These are phyloP conservation scores for Oncorhynchus masou DNA, from an alignment of 2,113 vertebrate species.

Conservation along the genomic window DNA sequence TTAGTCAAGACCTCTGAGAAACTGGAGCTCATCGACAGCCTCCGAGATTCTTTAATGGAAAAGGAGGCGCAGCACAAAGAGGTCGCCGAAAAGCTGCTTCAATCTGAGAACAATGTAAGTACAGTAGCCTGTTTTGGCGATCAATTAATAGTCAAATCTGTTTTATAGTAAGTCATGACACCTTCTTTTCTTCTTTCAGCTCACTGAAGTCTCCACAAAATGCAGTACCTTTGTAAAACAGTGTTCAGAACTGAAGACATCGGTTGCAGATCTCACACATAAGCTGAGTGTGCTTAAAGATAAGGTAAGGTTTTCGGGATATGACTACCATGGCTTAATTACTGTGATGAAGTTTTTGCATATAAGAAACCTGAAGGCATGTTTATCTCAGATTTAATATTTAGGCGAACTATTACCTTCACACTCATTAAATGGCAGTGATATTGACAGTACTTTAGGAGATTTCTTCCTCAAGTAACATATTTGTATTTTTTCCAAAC, in stretches of 20 bases:
- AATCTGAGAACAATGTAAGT: constrained; percentile 77
- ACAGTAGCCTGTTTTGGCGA: no score
- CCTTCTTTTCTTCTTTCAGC: constrained; percentile 60
- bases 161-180: not conserved
- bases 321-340: not conserved
- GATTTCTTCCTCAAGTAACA: not conserved
- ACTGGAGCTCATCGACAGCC: constrained; percentile 73
- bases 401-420: no score
- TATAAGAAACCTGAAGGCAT: no score
- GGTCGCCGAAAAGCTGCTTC: constrained; percentile 73
- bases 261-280: constrained; percentile 77
- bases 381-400: no score
- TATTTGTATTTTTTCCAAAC: constrained; percentile 34
- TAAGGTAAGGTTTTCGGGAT: constrained; percentile 71
- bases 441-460: not conserved
- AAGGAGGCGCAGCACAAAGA: constrained; percentile 76
- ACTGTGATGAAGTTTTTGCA: not conserved
- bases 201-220: constrained; percentile 72
- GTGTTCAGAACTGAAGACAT: constrained; percentile 71
- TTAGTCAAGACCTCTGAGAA: constrained; percentile 73
- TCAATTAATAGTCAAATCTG: not conserved
- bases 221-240: constrained; percentile 74
- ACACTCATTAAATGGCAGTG: no score
- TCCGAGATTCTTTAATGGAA: constrained; percentile 72
- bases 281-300: constrained; percentile 79